Conservation (phyloP, 2,113 vertebrate species). For the Sapajus apella region DNA sequence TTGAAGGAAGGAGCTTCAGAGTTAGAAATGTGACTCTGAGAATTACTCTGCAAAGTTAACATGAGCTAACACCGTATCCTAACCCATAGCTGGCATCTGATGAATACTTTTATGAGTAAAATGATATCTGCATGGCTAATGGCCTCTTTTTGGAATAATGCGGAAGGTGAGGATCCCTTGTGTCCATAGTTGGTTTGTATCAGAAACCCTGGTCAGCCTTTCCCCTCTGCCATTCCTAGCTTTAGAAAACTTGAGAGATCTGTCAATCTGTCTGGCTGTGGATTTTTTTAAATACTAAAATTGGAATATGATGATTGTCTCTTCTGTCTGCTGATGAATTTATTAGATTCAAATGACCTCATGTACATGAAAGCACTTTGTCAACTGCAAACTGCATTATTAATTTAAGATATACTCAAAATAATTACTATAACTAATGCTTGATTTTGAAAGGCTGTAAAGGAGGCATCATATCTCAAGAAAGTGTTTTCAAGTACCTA, state of each 20-base stretch:
- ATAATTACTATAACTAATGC: not conserved
- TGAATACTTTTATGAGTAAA: not conserved
- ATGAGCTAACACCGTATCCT: not conserved
- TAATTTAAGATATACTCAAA: not conserved
- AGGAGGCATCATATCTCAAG: not conserved
- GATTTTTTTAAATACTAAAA: not conserved
- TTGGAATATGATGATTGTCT: not conserved
- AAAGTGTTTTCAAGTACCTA: not conserved
- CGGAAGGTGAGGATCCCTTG: not conserved
- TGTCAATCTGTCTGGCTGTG: not conserved
- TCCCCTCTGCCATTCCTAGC: not conserved
- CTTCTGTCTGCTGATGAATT: not conserved
- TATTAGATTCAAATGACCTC: not conserved
- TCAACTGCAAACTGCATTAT: not conserved
- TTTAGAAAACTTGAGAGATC: not conserved
- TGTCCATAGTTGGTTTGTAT: rapidly evolving
- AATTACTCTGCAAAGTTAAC: not conserved
- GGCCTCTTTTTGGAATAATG: not conserved
- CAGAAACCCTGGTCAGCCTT: not conserved
- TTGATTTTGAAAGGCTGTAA: slow-evolving; percentile 9
- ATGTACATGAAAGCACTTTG: not conserved
- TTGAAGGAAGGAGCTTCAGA: not conserved
- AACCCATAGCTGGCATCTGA: no score
- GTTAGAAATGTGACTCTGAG: not conserved
- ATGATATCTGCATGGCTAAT: not conserved